phyloP scores from a whole-genome alignment of 1,140 invertebrate genomes.

The Orchestia grillus region DNA sequence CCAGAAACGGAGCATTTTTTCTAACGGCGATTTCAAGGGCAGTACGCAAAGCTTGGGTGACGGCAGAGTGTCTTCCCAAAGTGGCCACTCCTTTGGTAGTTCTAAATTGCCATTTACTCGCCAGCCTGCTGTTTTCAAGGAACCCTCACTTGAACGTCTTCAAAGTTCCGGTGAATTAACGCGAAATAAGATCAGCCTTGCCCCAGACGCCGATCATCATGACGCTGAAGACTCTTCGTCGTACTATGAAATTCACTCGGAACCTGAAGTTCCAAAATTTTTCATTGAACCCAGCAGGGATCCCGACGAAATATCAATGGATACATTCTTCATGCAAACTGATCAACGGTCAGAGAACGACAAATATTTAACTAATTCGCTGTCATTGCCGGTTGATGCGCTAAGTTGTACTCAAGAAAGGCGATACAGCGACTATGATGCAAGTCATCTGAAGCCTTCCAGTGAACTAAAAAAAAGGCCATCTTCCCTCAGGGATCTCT shows the following conservation, averaged over 20 bases:
- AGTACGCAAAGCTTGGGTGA: conserved; percentile 19
- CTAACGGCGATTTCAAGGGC: neutral
- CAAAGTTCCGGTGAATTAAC: neutral
- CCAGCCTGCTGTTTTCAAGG: neutral
- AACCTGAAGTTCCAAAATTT: neutral
- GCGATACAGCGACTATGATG: conserved; percentile 15
- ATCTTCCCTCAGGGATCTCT: conserved; percentile 24
- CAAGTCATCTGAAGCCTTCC: neutral
- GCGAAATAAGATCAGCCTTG: neutral
- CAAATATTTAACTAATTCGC: neutral
- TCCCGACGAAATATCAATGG: neutral
- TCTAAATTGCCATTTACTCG: neutral
- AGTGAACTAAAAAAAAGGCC: neutral
- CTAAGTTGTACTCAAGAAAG: neutral
- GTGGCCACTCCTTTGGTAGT: neutral
- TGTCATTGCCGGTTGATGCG: conserved; percentile 21
- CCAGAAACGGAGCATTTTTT: neutral
- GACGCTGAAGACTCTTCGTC: neutral
- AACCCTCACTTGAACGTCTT: neutral
- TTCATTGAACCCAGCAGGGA: neutral
- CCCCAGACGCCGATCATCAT: neutral
- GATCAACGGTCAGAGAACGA: neutral
- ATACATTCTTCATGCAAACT: neutral
- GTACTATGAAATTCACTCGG: neutral
- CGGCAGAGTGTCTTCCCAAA: neutral